Base-by-base conservation (phyloP, 2,797 vertebrate species). In the Sitta carolinensis region DNA sequence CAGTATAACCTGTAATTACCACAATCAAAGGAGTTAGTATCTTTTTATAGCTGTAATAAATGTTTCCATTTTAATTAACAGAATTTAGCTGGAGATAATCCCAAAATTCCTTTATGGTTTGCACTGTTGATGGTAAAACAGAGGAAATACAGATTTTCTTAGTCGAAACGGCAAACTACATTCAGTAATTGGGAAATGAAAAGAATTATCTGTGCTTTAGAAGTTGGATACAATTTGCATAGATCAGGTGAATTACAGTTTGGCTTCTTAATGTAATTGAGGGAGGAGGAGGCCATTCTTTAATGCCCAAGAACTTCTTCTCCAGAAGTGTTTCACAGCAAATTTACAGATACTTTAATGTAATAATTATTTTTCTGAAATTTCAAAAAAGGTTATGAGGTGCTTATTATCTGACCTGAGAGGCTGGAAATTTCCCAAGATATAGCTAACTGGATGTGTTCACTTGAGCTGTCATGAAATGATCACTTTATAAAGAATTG, bases 1-100 rank as follows among this genome's bases (percentile, higher is more conserved):
- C 12, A 43, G 40, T 89, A 17, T 87, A 81, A 78, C 59, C 43
- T 75, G 29, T 87, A 89, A 89, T 95, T 87, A 64, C 54, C n/a
- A 55, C 61, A 42, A 7, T 88, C 80, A 84, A 83, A 91, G 25
- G 52, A 87, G 63, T 74, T 74, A 59, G 30, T 86, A 43, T 85
- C 54, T 92, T 92, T 82, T 93, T 84, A 89, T 68, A 78, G 82
- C 72, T 91, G 62, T 85, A 89, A 68, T 89, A 85, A 89, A 80
- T 61, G 58, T 62, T 87, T 89, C 67, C 9, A 48, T 90, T 94
- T 89, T 91, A 92, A 83, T 95, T 58, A 70, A 64, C 38, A 84
- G 47, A 84, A 50, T 74, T 80, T 82, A 70, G 25, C 62, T 93
- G 85, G 42, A 61, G 20, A 50, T 82, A 80, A 76, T 84, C 72